phyloP scores from a whole-genome alignment of 2,113 vertebrate genomes.

The Electrona antarctica region DNA sequence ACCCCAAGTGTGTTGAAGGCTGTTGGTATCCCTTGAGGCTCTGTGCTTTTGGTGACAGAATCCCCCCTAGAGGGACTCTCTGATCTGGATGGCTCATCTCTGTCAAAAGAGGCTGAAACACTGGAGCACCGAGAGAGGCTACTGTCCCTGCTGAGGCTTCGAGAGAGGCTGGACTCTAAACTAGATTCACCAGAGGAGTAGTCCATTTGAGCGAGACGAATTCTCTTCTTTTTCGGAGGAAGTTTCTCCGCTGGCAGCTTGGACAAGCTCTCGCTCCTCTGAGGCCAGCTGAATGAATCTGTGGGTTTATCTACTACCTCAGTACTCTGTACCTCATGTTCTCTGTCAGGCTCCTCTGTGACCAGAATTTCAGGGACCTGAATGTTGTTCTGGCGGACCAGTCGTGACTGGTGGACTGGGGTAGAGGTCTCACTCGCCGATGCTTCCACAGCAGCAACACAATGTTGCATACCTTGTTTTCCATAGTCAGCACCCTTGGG shows the following conservation, averaged over 20 bases:
- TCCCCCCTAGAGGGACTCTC: slow-evolving; percentile 85
- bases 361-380: slow-evolving; percentile 98
- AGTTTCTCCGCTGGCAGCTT: slow-evolving; percentile 96
- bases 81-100: slow-evolving; percentile 86
- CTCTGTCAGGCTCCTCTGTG: slow-evolving; percentile 94
- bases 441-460: slow-evolving; percentile 60
- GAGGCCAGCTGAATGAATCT: slow-evolving; percentile 95
- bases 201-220: slow-evolving; percentile 94
- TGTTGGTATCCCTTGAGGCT: slow-evolving; percentile 83
- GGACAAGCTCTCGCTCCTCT: slow-evolving; percentile 93
- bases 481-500: slow-evolving; percentile 63
- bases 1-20: slow-evolving; percentile 84
- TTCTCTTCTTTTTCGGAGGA: slow-evolving; percentile 97
- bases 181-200: slow-evolving; percentile 95
- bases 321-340: slow-evolving; percentile 80
- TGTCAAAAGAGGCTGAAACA: slow-evolving; percentile 92
- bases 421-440: slow-evolving; percentile 67
- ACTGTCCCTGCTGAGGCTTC: slow-evolving; percentile 93
- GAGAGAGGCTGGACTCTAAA: slow-evolving; percentile 90
- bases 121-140: slow-evolving; percentile 93
- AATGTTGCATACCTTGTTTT: slow-evolving; percentile 66
- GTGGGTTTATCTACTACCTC: slow-evolving; percentile 84
- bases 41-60: slow-evolving; percentile 76
- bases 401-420: slow-evolving; percentile 82
- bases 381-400: slow-evolving; percentile 96